A percentile compares a stretch with the other conserved stretches of the same genome.
phyloP scores from a whole-genome alignment of 2,888 invertebrate species.

The Mantis religiosa region DNA sequence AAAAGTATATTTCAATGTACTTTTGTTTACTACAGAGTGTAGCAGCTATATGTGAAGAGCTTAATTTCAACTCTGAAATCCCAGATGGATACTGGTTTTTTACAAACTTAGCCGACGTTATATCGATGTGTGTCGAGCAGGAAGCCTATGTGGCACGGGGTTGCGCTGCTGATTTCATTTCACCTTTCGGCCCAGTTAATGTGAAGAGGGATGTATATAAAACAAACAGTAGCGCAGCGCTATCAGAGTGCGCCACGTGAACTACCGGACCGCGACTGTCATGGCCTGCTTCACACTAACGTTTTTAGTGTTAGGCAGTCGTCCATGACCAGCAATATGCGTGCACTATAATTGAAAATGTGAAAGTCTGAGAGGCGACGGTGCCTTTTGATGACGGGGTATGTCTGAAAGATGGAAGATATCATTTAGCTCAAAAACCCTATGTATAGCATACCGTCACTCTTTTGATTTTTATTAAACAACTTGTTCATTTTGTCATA shows the following conservation, averaged over 20 bases:
- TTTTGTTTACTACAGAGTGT: not conserved
- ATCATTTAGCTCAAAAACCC: no score
- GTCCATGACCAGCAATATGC: not conserved
- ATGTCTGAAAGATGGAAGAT: not conserved
- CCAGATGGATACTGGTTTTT: not conserved
- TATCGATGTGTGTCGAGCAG: not conserved
- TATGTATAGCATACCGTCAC: no score
- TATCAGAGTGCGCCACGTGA: not conserved
- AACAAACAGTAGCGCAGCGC: not conserved
- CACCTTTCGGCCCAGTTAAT: not conserved
- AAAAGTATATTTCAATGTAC: not conserved
- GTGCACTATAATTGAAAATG: not conserved
- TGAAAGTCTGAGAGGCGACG: not conserved
- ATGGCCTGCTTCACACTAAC: not conserved
- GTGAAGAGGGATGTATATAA: not conserved
- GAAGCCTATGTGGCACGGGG: no score
- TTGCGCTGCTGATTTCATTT: not conserved
- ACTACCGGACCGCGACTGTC: not conserved
- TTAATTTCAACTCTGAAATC: not conserved
- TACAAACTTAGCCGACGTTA: not conserved
- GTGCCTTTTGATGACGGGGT: not conserved
- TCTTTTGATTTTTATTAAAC: no score
- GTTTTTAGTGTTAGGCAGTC: not conserved
- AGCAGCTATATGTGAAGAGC: no score
- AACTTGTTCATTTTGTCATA: no score